Percentiles rank a stretch among this genome's conserved stretches.
Evolutionary conservation across 2,888 invertebrate genomes (phyloP).

Genomic region (Agrotis segetum): DNA sequence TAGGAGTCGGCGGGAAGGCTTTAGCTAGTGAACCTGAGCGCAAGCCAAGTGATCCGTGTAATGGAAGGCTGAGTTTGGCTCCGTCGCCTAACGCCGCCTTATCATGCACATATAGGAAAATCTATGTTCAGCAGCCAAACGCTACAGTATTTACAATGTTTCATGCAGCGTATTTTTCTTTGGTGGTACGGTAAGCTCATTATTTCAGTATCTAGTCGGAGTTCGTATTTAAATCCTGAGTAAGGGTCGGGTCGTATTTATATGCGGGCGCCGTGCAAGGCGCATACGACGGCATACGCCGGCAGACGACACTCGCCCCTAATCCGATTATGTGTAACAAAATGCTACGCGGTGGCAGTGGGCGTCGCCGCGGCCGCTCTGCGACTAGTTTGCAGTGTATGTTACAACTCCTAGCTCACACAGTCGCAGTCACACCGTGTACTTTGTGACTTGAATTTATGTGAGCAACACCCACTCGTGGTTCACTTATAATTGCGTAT

Average conservation of each 20-base stretch:
- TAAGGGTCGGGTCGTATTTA: conserved; percentile 78
- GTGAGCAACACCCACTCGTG: conserved; percentile 63
- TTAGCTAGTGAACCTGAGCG: conserved; percentile 81
- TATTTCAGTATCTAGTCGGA: conserved; percentile 63
- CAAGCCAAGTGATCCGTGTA: conserved; percentile 86
- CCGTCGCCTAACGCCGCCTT: conserved; percentile 70
- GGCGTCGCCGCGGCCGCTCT: conserved; percentile 62
- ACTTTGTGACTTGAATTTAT: conserved; percentile 68
- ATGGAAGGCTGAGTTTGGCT: conserved; percentile 84
- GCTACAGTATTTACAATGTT: conserved; percentile 45
- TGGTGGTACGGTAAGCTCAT: conserved; percentile 64
- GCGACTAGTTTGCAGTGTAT: conserved; percentile 72
- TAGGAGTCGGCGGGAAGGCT: conserved; percentile 78
- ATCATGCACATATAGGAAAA: conserved; percentile 70
- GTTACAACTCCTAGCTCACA: conserved; percentile 66
- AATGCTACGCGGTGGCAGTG: conserved; percentile 82
- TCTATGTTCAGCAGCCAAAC: conserved; percentile 54
- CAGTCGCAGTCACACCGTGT: conserved; percentile 52
- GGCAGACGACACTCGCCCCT: conserved; percentile 82
- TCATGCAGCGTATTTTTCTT: conserved; percentile 60
- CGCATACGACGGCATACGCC: conserved; percentile 79
- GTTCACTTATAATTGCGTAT: conserved; percentile 66
- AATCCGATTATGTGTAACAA: conserved; percentile 89
- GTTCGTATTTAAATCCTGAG: conserved; percentile 74
- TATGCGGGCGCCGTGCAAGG: conserved; percentile 81